These are phyloP conservation scores for Plectropomus leopardus DNA, from an alignment of 2,113 vertebrate genomes.

Conservation along the genomic window DNA sequence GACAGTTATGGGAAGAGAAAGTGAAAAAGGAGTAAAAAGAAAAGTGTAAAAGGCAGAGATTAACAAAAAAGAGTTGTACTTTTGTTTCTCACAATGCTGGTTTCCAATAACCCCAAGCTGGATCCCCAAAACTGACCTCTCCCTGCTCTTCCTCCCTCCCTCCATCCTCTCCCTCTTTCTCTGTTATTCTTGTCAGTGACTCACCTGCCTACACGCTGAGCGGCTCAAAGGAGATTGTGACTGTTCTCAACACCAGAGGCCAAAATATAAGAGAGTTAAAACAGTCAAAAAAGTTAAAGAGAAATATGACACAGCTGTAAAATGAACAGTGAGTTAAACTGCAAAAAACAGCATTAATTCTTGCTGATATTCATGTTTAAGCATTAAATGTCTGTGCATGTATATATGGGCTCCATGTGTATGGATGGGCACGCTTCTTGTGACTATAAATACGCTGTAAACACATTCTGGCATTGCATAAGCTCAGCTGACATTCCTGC, in stretches of 20 bases:
- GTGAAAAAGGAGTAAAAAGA: background rate
- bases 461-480: slow-evolving; percentile 63
- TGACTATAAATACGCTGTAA: slow-evolving; percentile 79
- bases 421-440: slow-evolving; percentile 35
- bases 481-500: slow-evolving; percentile 75
- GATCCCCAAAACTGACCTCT: slow-evolving; percentile 2
- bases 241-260: slow-evolving; percentile 21
- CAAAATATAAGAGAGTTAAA: slow-evolving; percentile 8
- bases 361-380: background rate
- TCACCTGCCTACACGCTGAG: slow-evolving; percentile 56
- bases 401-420: slow-evolving; percentile 12
- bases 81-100: background rate
- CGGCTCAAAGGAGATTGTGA: slow-evolving; percentile 28
- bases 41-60: background rate
- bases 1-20: background rate
- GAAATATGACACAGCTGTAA: background rate
- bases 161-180: slow-evolving; percentile 1
- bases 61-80: background rate
- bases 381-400: background rate
- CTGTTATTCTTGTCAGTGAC: slow-evolving; percentile 54
- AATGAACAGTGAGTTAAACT: background rate
- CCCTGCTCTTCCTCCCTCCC: background rate
- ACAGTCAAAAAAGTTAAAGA: background rate
- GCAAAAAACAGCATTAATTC: background rate
- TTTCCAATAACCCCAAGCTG: background rate